Evolutionary conservation across 23 tunicate species (phyloP).

Genomic region (Styela clava): DNA sequence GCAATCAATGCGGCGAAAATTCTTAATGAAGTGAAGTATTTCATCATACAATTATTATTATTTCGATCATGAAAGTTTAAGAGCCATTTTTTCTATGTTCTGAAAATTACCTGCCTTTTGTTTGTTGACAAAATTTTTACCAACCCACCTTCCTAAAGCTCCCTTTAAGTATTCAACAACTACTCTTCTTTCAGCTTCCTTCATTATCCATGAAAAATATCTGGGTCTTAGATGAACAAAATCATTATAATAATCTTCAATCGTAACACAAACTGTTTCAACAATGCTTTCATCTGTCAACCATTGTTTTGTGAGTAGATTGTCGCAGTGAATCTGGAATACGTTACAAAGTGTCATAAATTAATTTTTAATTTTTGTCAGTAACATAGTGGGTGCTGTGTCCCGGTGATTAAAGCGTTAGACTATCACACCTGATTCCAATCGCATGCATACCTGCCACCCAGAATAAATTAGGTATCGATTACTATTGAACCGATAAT

Average conservation of each 20-base stretch:
- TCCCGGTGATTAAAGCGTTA: not conserved
- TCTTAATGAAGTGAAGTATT: too few species aligned
- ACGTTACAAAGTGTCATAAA: not conserved
- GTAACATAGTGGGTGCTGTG: not conserved
- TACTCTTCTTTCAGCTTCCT: conserved; percentile 77
- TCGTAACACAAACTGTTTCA: conserved; percentile 86
- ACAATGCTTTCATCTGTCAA: conserved; percentile 57
- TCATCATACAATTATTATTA: too few species aligned
- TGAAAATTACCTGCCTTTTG: too few species aligned
- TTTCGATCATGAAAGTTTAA: too few species aligned
- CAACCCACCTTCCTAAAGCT: conserved; percentile 60
- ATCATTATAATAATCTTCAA: conserved; percentile 90
- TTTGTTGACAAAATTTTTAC: too few species aligned
- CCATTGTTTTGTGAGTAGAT: conserved; percentile 54
- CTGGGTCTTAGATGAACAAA: conserved; percentile 73
- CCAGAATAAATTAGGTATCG: too few species aligned
- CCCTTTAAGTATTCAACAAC: conserved; percentile 72
- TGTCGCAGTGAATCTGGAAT: conserved; percentile 58
- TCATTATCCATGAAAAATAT: conserved; percentile 76
- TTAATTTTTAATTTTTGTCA: not conserved
- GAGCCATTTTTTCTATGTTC: too few species aligned
- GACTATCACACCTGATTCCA: not conserved
- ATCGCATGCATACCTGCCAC: too few species aligned
- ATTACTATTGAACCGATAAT: too few species aligned
- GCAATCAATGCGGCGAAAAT: too few species aligned